Conservation (phyloP, 2,113 vertebrate genomes). For the Tamias sibiricus region DNA sequence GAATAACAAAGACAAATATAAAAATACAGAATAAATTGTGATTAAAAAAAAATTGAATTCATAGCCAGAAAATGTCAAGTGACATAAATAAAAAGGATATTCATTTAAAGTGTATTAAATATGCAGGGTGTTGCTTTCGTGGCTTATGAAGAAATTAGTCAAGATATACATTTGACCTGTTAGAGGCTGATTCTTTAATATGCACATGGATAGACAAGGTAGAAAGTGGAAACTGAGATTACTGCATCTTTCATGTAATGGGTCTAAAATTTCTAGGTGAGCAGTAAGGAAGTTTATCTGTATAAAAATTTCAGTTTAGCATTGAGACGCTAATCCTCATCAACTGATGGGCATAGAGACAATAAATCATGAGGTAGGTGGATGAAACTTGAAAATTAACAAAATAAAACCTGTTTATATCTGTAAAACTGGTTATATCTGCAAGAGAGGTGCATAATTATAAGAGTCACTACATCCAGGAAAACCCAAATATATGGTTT, state of each 20-base stretch:
- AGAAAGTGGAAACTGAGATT: background rate
- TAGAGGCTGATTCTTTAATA: background rate
- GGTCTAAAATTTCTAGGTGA: background rate
- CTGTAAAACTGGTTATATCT: background rate
- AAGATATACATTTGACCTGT: background rate
- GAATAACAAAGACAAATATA: background rate
- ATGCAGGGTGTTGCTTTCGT: background rate
- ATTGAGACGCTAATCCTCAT: background rate
- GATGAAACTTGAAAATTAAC: background rate
- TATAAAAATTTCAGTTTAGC: background rate
- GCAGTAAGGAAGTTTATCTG: background rate
- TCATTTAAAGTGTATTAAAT: background rate
- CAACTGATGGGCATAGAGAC: background rate
- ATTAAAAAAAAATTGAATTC: background rate
- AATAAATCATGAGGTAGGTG: background rate
- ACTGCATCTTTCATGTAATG: background rate
- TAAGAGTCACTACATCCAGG: background rate
- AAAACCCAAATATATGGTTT: no score
- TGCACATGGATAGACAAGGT: background rate
- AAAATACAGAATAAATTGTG: background rate
- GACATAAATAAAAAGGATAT: background rate
- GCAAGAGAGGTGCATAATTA: background rate
- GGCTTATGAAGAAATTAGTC: background rate
- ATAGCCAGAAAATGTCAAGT: constrained; percentile 1
- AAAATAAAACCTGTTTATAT: background rate